Evolutionary conservation across 2,888 invertebrate species (phyloP).

Genomic region (Lasioglossum marginatum): DNA sequence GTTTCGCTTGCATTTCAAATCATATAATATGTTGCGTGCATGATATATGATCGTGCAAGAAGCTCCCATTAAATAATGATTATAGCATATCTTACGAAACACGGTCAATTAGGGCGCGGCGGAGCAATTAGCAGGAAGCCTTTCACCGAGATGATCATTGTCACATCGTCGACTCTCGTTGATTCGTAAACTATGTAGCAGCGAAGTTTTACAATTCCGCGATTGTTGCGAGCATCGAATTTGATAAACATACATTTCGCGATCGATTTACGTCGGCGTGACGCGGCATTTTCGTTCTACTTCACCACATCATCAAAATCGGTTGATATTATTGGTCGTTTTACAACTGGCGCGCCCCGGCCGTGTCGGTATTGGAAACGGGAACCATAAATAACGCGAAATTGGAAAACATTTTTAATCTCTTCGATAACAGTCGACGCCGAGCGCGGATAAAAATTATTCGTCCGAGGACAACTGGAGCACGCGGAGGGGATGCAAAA

Average conservation of each 20-base stretch:
- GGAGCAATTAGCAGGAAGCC: not conserved
- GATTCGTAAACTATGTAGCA: not conserved
- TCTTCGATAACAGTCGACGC: not conserved
- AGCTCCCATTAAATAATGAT: not conserved
- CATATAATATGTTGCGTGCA: not conserved
- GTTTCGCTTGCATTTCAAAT: not conserved
- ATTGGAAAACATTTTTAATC: constrained; percentile 12
- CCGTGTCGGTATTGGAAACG: not conserved
- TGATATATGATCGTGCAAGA: not conserved
- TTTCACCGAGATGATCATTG: not conserved
- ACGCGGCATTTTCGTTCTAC: not conserved
- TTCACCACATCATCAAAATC: not conserved
- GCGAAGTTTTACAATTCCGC: not conserved
- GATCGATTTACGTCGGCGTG: not conserved
- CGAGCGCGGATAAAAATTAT: constrained; percentile 21
- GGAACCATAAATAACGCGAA: constrained; percentile 11
- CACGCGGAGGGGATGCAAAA: not conserved
- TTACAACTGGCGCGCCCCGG: not conserved
- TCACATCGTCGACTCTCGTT: not conserved
- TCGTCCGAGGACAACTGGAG: not conserved
- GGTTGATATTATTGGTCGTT: not conserved
- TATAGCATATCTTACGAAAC: not conserved
- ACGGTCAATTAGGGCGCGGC: not conserved
- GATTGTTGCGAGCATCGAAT: not conserved
- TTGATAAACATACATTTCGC: not conserved